Conservation (phyloP, 2,888 invertebrate genomes). For the Muscina levida region DNA sequence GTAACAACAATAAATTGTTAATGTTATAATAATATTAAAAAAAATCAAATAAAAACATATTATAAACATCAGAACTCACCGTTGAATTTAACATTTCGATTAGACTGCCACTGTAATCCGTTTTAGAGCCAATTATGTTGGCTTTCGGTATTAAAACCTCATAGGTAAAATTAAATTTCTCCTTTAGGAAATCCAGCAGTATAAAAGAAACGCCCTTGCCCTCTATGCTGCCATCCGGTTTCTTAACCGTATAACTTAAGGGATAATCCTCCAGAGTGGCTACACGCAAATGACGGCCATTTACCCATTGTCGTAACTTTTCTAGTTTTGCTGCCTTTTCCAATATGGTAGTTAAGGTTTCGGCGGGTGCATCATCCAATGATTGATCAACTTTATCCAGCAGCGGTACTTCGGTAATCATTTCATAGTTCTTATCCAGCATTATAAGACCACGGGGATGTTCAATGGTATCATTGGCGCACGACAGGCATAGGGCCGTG, state of each 20-base stretch:
- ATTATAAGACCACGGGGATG: slow-evolving; percentile 68
- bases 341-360: slow-evolving; percentile 69
- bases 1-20: slow-evolving; percentile 28
- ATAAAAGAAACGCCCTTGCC: slow-evolving; percentile 88
- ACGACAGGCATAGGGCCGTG: slow-evolving; percentile 74
- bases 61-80: slow-evolving; percentile 80
- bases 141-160: slow-evolving; percentile 84
- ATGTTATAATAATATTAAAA: not conserved
- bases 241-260: slow-evolving; percentile 81
- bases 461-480: slow-evolving; percentile 68
- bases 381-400: slow-evolving; percentile 54
- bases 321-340: slow-evolving; percentile 69
- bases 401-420: slow-evolving; percentile 2
- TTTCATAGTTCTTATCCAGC: slow-evolving; percentile 64
- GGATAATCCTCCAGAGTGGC: slow-evolving; percentile 83
- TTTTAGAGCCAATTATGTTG: slow-evolving; percentile 83
- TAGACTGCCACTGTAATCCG: slow-evolving; percentile 82
- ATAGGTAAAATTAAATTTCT: slow-evolving; percentile 88
- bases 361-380: slow-evolving; percentile 66
- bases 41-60: not conserved
- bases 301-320: slow-evolving; percentile 73
- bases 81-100: slow-evolving; percentile 83
- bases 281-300: slow-evolving; percentile 75
- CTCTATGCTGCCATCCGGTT: slow-evolving; percentile 81
- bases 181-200: slow-evolving; percentile 84